These are phyloP conservation scores for Caenorhabditis virilis DNA, from an alignment of 2,888 invertebrate genomes.

Conservation along the genomic window DNA sequence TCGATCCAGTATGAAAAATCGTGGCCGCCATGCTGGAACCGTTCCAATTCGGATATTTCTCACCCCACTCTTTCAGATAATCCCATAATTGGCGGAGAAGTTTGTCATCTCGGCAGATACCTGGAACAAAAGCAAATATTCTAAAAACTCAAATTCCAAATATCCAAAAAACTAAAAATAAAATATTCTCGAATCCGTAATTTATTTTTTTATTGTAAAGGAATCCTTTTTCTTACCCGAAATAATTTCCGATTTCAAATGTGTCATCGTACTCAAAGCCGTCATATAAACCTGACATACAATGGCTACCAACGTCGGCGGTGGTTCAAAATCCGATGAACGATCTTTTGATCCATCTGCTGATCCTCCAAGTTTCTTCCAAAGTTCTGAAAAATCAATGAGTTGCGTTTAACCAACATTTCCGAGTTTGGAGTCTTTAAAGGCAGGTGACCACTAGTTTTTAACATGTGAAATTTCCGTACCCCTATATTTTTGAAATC, in stretches of 20 bases:
- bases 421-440: too few species aligned
- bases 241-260: slow-evolving; percentile 87
- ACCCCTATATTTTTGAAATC: too few species aligned
- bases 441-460: too few species aligned
- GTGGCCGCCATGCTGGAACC: slow-evolving; percentile 9
- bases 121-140: slow-evolving; percentile 73
- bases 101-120: slow-evolving; percentile 89
- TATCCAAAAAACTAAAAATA: background rate
- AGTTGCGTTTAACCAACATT: too few species aligned
- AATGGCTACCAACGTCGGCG: slow-evolving; percentile 79
- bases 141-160: slow-evolving; percentile 52
- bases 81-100: slow-evolving; percentile 88
- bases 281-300: slow-evolving; percentile 91
- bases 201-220: background rate
- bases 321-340: slow-evolving; percentile 18
- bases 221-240: slow-evolving; percentile 75
- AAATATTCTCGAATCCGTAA: background rate
- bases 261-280: slow-evolving; percentile 85
- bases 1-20: slow-evolving; percentile 20
- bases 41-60: slow-evolving; percentile 71
- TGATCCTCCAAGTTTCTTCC: slow-evolving; percentile 43
- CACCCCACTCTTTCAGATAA: slow-evolving; percentile 77
- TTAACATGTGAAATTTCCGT: too few species aligned
- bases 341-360: slow-evolving; percentile 13
- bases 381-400: slow-evolving; percentile 27